phyloP scores from a whole-genome alignment of 2,113 vertebrate genomes.

The Phasianus colchicus region DNA sequence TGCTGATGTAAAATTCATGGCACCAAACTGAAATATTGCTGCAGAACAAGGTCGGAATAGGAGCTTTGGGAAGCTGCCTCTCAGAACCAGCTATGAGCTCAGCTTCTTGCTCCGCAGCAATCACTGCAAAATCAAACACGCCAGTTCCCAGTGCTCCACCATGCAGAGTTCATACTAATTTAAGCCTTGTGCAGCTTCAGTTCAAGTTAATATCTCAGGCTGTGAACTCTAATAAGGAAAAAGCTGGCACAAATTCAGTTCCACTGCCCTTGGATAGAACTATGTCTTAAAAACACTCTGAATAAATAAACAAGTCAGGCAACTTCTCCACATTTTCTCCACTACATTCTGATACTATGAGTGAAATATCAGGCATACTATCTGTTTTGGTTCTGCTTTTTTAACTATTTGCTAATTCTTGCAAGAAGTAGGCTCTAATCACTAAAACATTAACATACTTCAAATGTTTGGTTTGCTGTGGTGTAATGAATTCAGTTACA shows the following conservation, averaged over 20 bases:
- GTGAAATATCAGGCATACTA: background rate
- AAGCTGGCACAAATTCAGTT: background rate
- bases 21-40: background rate
- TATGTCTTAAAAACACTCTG: background rate
- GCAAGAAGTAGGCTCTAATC: background rate
- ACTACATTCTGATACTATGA: background rate
- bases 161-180: background rate
- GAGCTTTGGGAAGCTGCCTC: background rate
- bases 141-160: background rate
- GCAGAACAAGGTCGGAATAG: background rate
- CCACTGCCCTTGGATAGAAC: background rate
- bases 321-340: background rate
- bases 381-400: background rate
- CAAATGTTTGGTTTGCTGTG: background rate
- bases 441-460: background rate
- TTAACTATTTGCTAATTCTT: background rate
- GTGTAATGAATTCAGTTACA: background rate
- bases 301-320: background rate
- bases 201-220: background rate
- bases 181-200: background rate
- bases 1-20: background rate
- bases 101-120: background rate
- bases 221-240: background rate
- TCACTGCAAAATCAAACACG: background rate
- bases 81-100: background rate